Base-by-base conservation (phyloP, 2,797 vertebrate species). In the Periparus ater region DNA sequence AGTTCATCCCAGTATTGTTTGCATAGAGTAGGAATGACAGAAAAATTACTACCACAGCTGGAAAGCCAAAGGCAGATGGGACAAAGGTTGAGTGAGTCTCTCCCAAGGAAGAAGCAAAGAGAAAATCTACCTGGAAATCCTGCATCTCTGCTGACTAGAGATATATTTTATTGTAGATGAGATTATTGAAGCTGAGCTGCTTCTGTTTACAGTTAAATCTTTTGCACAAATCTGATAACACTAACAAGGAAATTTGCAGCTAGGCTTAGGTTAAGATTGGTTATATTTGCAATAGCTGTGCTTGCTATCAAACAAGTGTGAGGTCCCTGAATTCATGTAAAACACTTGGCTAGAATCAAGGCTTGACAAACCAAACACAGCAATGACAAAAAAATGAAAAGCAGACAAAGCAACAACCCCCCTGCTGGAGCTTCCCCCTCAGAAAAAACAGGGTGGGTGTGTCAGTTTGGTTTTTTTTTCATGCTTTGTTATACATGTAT, bases 21-120 rank as follows among this genome's bases (percentile, higher is more conserved):
- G 45, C 78, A 74, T 93, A 91, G 50, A 86, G 65, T 38, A 89
- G 58, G 73, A 92, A 66, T 90, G 74, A 85, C 51, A 50, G 36
- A 47, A 88, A 58, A 67, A 20, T 50, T 83, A 10, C 11, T 78
- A 18, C n/a, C 26, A 48, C 29, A 77, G 30, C 42, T 89, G 45
- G 85, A 85, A 92, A 92, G 22, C 6, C 17, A 51, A 62, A 38
- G 68, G 4, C 6, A 36, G 29, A 51, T 76, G 32, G 38, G 73
- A 22, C 23, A 67, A 70, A 74, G 26, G 58, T 51, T 71, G 80
- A 89, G 26, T 58, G 55, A 34, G 14, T n/a, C 22, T 50, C 18
- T 77, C 30, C 15, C 18, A 79, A 71, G 25, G 14, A 38, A 40
- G 27, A 58, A 73, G 32, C 8, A 86, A 66, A 65, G 40, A 62